Percentiles rank a stretch among this genome's conserved stretches.
These are phyloP conservation scores for Hyperopisus bebe DNA, from an alignment of 2,113 vertebrate species.

Conservation along the genomic window DNA sequence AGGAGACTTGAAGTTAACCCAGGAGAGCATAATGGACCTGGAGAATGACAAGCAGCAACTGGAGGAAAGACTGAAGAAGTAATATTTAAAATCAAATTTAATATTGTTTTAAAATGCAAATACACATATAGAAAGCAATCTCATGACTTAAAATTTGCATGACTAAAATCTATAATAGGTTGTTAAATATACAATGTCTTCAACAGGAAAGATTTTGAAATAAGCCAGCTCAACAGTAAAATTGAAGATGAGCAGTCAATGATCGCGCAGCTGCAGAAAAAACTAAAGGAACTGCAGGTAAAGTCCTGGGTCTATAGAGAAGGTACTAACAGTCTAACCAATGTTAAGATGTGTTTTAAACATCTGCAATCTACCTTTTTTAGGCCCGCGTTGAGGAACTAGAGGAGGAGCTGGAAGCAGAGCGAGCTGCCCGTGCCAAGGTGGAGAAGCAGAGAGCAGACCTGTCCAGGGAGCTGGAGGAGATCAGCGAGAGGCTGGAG, in stretches of 20 bases:
- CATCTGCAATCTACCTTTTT: not conserved
- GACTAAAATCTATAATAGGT: not conserved
- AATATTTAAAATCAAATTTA: conserved; percentile 18
- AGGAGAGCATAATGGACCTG: conserved; percentile 49
- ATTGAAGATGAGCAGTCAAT: conserved; percentile 50
- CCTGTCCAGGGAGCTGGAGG: conserved; percentile 62
- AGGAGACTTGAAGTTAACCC: conserved; percentile 46
- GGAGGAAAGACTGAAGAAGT: conserved; percentile 54
- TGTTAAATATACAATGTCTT: not conserved
- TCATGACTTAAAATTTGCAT: not conserved
- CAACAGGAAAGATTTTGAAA: conserved; percentile 54
- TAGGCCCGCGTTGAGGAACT: conserved; percentile 48
- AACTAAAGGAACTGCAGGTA: conserved; percentile 55
- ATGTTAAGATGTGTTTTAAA: not conserved
- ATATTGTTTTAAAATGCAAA: not conserved
- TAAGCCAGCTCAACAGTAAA: conserved; percentile 42
- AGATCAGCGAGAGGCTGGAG: conserved; percentile 22
- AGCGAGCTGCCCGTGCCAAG: conserved; percentile 63
- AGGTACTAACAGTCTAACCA: not conserved
- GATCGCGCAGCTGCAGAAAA: conserved; percentile 46
- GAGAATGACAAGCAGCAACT: conserved; percentile 55
- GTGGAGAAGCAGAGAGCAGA: conserved; percentile 68
- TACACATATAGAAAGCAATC: not conserved
- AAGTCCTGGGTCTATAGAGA: not conserved
- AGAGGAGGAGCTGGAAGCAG: conserved; percentile 58